Evolutionary conservation across 1,140 invertebrate genomes (phyloP), one percentile per base, ranked within the genome.

Genomic region (Charaxes varanes): DNA sequence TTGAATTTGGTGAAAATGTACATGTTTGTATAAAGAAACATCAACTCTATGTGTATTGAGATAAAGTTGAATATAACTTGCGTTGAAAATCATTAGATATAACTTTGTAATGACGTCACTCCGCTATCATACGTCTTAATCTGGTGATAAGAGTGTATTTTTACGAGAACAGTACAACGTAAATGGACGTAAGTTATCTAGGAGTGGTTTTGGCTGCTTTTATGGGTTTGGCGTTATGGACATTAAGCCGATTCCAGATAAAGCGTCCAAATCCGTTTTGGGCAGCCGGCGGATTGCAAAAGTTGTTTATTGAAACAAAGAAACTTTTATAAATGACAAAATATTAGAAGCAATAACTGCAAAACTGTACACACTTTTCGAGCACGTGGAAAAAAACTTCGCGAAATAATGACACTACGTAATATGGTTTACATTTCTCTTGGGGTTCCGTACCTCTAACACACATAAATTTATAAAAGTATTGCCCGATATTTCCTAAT

Each of bases 91-190:
- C 4, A 7, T 26, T 6, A 26, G 31, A 17, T 44, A 40, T 31
- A 32, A 23, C 23, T 24, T 18, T 11, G 19, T 27, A 21, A 43
- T 62, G 50, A 55, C 52, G 58, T 62, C 62, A 59, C 36, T 47
- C 8, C 17, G 33, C 41, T 68, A 68, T 68, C 64, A 62, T 55
- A 50, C 40, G 41, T 60, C 64, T 68, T 64, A 68, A 68, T 68
- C 64, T 64, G 23, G 46, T 52, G 58, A 68, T 68, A 66, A 63
- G 35, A 41, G 38, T 8, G 41, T 54, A 60, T 58, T 65, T 68
- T 68, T 68, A 68, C 59, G 63, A 60, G 41, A 22, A 33, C 47
- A 41, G 40, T 55, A 64, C 59, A 68, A 57, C 53, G 52, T 42
- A 64, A 61, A 64, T 64, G 61, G 55, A 43, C 48, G 35, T 36